phyloP scores from a whole-genome alignment of 2,797 vertebrate genomes.

The Neostethus bicornis region DNA sequence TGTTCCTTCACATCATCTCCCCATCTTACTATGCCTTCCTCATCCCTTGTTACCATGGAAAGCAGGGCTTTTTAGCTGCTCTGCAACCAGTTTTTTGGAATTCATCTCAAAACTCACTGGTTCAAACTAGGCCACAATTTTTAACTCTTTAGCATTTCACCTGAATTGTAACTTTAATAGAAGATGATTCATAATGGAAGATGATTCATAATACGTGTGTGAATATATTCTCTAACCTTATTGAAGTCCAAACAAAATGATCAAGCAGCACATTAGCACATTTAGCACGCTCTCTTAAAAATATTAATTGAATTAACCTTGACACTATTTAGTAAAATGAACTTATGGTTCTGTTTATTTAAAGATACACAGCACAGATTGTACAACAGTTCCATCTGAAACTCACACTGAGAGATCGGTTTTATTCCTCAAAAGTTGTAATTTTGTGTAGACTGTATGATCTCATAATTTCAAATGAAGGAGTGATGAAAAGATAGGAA shows the following conservation, averaged over 20 bases:
- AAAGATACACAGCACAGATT: not conserved
- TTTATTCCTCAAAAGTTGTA: constrained; percentile 13
- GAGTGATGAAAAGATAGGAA: constrained; percentile 18
- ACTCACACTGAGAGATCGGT: constrained; percentile 3
- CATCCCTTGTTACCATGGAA: too few relatives aligned
- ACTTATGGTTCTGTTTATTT: not conserved
- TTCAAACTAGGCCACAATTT: too few relatives aligned
- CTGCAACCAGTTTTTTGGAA: too few relatives aligned
- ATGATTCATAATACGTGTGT: not conserved
- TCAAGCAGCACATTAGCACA: not conserved
- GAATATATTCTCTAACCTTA: not conserved
- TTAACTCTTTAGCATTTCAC: too few relatives aligned
- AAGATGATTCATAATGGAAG: too few relatives aligned
- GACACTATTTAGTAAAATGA: not conserved
- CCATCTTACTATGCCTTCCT: too few relatives aligned
- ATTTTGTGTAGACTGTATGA: constrained; percentile 15
- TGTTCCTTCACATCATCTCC: too few relatives aligned
- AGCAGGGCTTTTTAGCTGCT: too few relatives aligned
- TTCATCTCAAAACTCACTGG: too few relatives aligned
- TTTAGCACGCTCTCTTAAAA: not conserved
- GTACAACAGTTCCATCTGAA: not conserved
- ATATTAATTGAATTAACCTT: not conserved
- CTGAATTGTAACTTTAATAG: too few relatives aligned
- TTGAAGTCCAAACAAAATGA: not conserved
- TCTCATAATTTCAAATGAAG: constrained; percentile 18